Evolutionary conservation across 2,113 vertebrate species (phyloP).

Genomic region (Carlito syrichta): DNA sequence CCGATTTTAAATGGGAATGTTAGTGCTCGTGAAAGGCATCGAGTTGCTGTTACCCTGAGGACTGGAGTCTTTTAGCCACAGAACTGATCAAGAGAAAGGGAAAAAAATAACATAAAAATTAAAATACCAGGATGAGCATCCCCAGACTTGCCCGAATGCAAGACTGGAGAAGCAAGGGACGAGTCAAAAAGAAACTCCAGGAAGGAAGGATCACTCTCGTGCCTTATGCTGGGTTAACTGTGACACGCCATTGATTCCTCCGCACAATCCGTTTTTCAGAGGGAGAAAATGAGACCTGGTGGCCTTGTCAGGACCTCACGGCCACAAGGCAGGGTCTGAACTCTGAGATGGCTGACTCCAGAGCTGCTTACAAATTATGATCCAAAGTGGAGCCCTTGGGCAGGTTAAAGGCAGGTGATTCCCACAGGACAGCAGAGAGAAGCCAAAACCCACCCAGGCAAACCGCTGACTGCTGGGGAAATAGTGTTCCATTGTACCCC

Average conservation of each 20-base stretch:
- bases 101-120: not conserved
- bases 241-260: fast-evolving
- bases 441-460: fast-evolving
- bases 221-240: not conserved
- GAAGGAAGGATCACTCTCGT: fast-evolving
- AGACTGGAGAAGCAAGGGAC: not conserved
- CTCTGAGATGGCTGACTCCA: fast-evolving
- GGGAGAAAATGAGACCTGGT: fast-evolving
- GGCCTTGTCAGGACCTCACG: not conserved
- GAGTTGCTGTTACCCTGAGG: not conserved
- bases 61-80: not conserved
- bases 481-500: fast-evolving
- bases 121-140: fast-evolving
- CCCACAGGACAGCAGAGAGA: fast-evolving
- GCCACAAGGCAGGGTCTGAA: fast-evolving
- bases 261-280: not conserved
- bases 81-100: not conserved
- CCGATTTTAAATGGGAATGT: not conserved
- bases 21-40: not conserved
- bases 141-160: fast-evolving
- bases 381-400: not conserved
- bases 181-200: not conserved
- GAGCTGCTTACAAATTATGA: not conserved
- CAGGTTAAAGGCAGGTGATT: too few relatives aligned
- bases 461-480: too few relatives aligned